These are phyloP conservation scores for Nylanderia fulva DNA, from an alignment of 1,140 invertebrate genomes.

Conservation along the genomic window DNA sequence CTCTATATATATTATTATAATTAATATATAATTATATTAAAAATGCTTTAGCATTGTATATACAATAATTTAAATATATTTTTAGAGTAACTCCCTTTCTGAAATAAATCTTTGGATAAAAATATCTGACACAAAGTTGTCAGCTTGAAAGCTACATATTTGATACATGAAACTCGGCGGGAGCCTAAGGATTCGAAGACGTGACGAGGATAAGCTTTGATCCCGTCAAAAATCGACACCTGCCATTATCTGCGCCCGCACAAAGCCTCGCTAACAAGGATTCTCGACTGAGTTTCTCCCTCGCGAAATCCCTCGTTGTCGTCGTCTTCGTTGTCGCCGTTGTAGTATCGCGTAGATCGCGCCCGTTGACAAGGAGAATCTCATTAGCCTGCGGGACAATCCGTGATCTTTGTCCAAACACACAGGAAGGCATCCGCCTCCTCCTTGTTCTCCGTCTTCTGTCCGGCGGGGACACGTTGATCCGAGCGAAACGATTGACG, in stretches of 20 bases:
- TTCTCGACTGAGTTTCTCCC: conserved; percentile 67
- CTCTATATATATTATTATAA: too few species aligned
- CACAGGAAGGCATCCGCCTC: conserved; percentile 49
- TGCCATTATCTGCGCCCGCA: conserved; percentile 56
- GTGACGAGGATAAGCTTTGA: conserved; percentile 52
- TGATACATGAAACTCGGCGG: background rate
- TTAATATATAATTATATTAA: too few species aligned
- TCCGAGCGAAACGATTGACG: conserved; percentile 69
- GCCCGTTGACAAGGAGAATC: conserved; percentile 71
- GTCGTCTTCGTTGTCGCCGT: conserved; percentile 32
- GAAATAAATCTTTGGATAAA: background rate
- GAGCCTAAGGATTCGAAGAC: background rate
- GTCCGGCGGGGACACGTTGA: conserved; percentile 63
- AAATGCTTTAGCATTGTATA: background rate
- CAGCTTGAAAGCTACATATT: conserved; percentile 21
- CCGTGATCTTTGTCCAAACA: conserved; percentile 75
- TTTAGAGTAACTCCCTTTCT: too few species aligned
- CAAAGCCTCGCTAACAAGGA: conserved; percentile 70
- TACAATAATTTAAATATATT: background rate
- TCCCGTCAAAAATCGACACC: conserved; percentile 71
- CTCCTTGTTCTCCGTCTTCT: conserved; percentile 46
- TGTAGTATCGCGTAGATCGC: conserved; percentile 67
- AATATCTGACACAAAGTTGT: background rate
- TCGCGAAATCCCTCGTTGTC: conserved; percentile 61
- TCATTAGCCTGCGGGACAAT: conserved; percentile 72